Base-by-base conservation (phyloP, 1,140 invertebrate genomes). In the Drosophila equinoxialis region DNA sequence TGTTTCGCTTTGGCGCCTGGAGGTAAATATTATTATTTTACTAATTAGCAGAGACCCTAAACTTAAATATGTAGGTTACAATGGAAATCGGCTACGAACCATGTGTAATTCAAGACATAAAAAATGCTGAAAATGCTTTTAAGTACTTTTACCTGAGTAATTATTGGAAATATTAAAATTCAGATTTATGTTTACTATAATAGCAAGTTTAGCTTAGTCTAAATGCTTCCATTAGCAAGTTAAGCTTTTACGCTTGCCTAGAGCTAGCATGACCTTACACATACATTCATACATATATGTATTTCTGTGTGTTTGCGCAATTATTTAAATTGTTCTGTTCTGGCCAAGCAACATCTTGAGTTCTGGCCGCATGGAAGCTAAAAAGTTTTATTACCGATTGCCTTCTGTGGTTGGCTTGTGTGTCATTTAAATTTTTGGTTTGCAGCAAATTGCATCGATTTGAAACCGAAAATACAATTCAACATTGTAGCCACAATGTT, bases 1-100 rank as follows among this genome's bases (percentile, higher is more conserved):
- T 51, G 8, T 51, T 51, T 51, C 17, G 17, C 63, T 41, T 60
- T 41, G 63, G 20, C 37, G 57, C 59, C 54, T 64, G 42, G 33
- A 39, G 48, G 69, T 58, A 85, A 85, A 81, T 85, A 80, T 84
- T 85, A 80, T 84, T 85, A 65, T 67, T 45, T 39, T 23, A 58
- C 68, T 78, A 84, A 84, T 84, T 84, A 77, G 70, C 48, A 64
- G 35, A 55, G 39, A 6, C 45, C 42, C 20, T 45, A 2, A 51
- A 39, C 3, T 11, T 10, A 10, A 10, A 37, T 8, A 37, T 10
- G 30, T 30, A 30, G 30, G 6, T 30, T 0, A 6, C 6, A 8
- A 37, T 1, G 35, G 7, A 37, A 11, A 37, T 37, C 35, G 7
- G 35, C 8, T 37, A 10, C 0, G 30, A 30, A 30, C 30, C 10